Base-by-base conservation (phyloP, 2,113 vertebrate species). In the Oryzias celebensis region DNA sequence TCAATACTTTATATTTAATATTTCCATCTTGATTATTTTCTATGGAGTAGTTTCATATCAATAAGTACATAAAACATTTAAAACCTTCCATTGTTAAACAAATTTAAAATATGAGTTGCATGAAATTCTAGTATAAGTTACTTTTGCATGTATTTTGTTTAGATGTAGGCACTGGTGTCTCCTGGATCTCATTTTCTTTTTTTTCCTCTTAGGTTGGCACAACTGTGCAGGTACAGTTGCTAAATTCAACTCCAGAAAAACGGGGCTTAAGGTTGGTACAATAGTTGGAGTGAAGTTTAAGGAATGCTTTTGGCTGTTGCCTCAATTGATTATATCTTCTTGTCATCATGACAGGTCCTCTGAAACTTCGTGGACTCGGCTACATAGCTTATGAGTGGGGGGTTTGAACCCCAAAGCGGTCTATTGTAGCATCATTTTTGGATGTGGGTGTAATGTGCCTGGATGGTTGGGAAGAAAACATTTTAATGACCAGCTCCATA, bases 41-140 rank as follows among this genome's bases (percentile, higher is more conserved):
- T 86, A 58, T 85, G 81, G 70, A 73, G 43, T 81, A 64, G 71
- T 73, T 83, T 62, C 70, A 52, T 82, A 67, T 73, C 81, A 89
- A 74, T 71, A 73, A 75, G 22, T 63, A 82, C 72, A 73, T 57
- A 70, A 85, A 86, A 54, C 65, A 54, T 79, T 36, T 67, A 78
- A 87, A 81, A 79, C 16, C 74, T 62, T 74, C 53, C 65, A 78
- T 84, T 85, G 65, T 52, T 58, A 61, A 68, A 74, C 71, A 76
- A 81, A 85, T 28, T n/a, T 66, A 70, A 81, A 85, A 68, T 81
- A 87, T 71, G 82, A 90, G 88, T 88, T 91, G 90, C 89, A 90
- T 90, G 88, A 87, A 71, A 62, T 63, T 80, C n/a, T 77, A 82
- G 57, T 62, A 14, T 73, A 71, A 71, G 22, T 71, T 73, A 78